Base-by-base conservation (phyloP, 2,797 vertebrate genomes). In the Florisuga fusca region DNA sequence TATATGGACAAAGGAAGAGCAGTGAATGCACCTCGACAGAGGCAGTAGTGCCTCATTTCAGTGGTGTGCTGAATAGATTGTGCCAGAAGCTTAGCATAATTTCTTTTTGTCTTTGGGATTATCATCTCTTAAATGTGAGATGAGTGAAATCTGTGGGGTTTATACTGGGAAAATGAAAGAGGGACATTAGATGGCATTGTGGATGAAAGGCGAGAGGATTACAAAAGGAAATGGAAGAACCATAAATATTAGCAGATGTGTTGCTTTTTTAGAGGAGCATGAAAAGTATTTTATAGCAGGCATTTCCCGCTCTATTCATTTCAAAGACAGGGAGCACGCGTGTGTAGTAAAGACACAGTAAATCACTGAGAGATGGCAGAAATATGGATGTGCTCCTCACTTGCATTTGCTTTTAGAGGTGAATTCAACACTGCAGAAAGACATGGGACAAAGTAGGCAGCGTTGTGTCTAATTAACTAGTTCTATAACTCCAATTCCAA, bases 91-190 rank as follows among this genome's bases (percentile, higher is more conserved):
- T 92, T 74, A 92, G 86, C 57, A 76, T 67, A 79, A 92, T 94
- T 95, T 93, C 63, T 69, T 84, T 84, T 88, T 78, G 46, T 90
- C 31, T 84, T 74, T 55, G 55, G 59, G 77, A 94, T 93, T 95
- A 87, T 88, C 84, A 71, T 84, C 57, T 0, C 0, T 59, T 92
- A 95, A 95, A 93, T 58, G 33, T 41, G 63, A 68, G 38, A 81
- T 55, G 73, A 88, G 25, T 76, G 36, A 95, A 84, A 82, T 61
- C 80, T 45, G 18, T 57, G 45, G 22, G n/a, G 3, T 88, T 96
- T 84, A 69, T 84, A 15, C 66, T 25, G n/a, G 26, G 48, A 90
- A 88, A 90, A 69, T 27, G 38, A 48, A 89, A 94, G 69, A 68
- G 10, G 3, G 10, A 4, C 2, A 1, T 86, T 76, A 62, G 15